Base-by-base conservation (phyloP, 2,888 invertebrate species). In the Diloba caeruleocephala region DNA sequence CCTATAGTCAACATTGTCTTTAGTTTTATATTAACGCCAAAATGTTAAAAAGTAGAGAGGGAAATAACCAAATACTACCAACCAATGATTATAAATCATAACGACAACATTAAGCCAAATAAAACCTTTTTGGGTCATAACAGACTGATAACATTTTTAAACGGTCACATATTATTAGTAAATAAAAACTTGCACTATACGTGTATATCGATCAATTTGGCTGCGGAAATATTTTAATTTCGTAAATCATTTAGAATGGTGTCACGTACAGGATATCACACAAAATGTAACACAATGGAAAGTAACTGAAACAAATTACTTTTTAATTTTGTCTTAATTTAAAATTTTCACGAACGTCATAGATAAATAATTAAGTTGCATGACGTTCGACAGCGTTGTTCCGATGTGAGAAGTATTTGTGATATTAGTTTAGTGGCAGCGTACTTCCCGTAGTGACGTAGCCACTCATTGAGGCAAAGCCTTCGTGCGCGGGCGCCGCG, bases 401-500 rank as follows among this genome's bases (percentile, higher is more conserved):
- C 71, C 76, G 81, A 83, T 87, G 79, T 79, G 46, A 68, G 84
- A 84, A 87, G 84, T 85, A 80, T 76, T 86, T 82, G 58, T 79
- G 49, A 76, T 87, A 85, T 89, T 88, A 82, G 82, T 81, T 84
- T 81, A 80, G 81, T 80, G 79, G 82, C 89, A 76, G 83, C 90
- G 92, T 89, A 92, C 89, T 92, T 92, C 89, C 93, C 93, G 87
- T 79, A 77, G 78, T 93, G 92, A 93, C 93, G 93, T 85, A 84
- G 82, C 71, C 85, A 71, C 82, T 78, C 89, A 90, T 91, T 90
- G 84, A 92, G 85, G 76, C 85, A 82, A 84, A 88, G 88, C 74
- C 84, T 80, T 76, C 72, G 80, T 80, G 84, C 85, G 89, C 86
- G 71, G 66, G 73, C 88, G 82, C 84, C 44, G 75, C 65, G 86